Evolutionary conservation across 2,888 invertebrate species (phyloP).

Genomic region (Archips crataeganus): DNA sequence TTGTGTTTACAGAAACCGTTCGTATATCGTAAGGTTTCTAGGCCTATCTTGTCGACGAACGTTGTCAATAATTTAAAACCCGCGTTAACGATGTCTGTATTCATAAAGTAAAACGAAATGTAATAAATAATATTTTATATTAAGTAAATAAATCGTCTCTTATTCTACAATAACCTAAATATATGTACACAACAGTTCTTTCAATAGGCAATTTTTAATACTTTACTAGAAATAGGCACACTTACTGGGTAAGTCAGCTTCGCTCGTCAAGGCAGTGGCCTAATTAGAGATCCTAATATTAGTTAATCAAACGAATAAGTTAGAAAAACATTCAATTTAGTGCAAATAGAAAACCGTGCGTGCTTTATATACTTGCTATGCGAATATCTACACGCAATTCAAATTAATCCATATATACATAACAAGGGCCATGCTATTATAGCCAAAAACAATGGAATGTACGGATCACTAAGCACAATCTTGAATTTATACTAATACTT

Average conservation of each 20-base stretch:
- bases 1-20: too few relatives aligned
- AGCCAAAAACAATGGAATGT: slow-evolving; percentile 8
- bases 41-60: too few relatives aligned
- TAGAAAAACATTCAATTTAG: slow-evolving; percentile 6
- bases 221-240: slow-evolving; percentile 39
- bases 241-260: slow-evolving; percentile 26
- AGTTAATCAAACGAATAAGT: slow-evolving; percentile 10
- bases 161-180: slow-evolving; percentile 67
- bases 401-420: slow-evolving; percentile 1
- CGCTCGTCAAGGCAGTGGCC: slow-evolving; percentile 7
- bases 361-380: neutral
- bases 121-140: slow-evolving; percentile 82
- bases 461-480: slow-evolving; percentile 33
- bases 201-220: slow-evolving; percentile 44
- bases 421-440: slow-evolving; percentile 16
- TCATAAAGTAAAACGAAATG: slow-evolving; percentile 57
- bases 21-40: too few relatives aligned
- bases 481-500: slow-evolving; percentile 24
- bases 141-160: slow-evolving; percentile 65
- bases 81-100: slow-evolving; percentile 17
- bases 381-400: neutral
- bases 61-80: neutral
- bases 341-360: slow-evolving; percentile 5
- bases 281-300: slow-evolving; percentile 29
- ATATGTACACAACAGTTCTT: slow-evolving; percentile 68